Evolutionary conservation across 2,113 vertebrate genomes (phyloP), one percentile per base, ranked within the genome.

Genomic region (Ceyx cyanopectus): DNA sequence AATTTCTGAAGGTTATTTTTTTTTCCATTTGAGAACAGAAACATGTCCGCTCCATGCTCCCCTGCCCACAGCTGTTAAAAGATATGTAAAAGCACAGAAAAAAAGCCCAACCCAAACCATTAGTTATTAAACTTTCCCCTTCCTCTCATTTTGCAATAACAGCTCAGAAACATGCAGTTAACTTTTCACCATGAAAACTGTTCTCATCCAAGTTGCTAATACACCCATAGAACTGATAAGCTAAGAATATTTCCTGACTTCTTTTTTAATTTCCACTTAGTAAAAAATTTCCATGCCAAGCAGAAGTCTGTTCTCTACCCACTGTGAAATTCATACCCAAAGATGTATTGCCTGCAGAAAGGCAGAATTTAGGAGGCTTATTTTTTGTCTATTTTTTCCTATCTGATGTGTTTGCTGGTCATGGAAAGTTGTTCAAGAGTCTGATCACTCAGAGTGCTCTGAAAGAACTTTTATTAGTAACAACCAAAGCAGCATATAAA

Each of bases 21-120:
- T 87, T 91, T 94, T 93, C 85, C 89, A 87, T 83, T 85, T 89
- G 76, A 94, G 93, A 96, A 94, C 75, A 96, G 91, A 93, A 96
- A 82, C 68, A 77, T 89, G 91, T 83, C 82, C 0, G 13, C 65
- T 94, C 72, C 72, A 87, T 92, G 91, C 79, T 94, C 76, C 68
- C 89, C 93, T 96, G 89, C 92, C 87, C 89, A 61, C 92, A 96
- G 91, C 94, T 96, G 96, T 91, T 95, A 94, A 96, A 92, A 96
- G 91, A 96, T 87, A 94, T 85, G 79, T 92, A 89, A 96, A 95
- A 89, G 76, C 46, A 85, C 81, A 92, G 58, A 93, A 91, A 87
- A 82, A 82, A 88, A 80, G 79, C 92, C 94, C 94, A 95, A 82
- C 90, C 93, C 93, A 85, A 91, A 95, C 29, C 82, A 88, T 70